Percentiles rank a stretch among this genome's conserved stretches.
Evolutionary conservation across 2,113 vertebrate species (phyloP).

Genomic region (Grus americana): DNA sequence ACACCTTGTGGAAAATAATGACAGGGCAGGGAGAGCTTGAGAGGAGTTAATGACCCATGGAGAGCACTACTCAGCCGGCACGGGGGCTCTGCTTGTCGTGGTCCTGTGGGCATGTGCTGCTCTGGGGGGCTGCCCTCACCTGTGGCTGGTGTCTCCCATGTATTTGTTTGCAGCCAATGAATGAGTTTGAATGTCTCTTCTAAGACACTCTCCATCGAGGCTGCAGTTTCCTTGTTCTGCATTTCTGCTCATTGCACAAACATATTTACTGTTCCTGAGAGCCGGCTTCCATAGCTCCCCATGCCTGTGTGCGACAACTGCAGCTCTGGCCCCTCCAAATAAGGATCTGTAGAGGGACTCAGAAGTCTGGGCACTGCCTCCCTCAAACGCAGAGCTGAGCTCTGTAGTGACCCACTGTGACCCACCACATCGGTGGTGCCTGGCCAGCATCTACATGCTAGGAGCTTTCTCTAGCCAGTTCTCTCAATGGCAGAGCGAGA

Average conservation of each 20-base stretch:
- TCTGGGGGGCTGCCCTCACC: not conserved
- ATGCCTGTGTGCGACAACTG: fast-evolving
- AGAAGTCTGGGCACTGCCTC: not conserved
- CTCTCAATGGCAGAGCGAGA: not conserved
- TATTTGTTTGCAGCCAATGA: not conserved
- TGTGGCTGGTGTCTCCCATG: not conserved
- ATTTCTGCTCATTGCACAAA: not conserved
- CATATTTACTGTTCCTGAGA: not conserved
- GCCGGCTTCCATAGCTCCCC: not conserved
- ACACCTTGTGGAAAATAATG: not conserved
- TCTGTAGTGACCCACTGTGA: not conserved
- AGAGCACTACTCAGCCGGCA: not conserved
- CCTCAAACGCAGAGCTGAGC: not conserved
- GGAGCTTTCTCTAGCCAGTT: not conserved
- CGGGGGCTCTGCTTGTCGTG: not conserved
- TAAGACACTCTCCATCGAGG: not conserved
- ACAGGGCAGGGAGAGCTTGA: not conserved
- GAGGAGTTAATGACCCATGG: not conserved
- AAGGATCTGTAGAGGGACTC: not conserved
- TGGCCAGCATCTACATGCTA: not conserved
- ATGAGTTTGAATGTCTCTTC: not conserved
- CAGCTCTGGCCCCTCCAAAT: not conserved
- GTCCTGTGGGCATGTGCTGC: not conserved
- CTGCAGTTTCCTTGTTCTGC: not conserved
- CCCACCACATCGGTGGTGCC: fast-evolving